phyloP scores from a whole-genome alignment of 2,113 vertebrate species.

The Zosterops lateralis region DNA sequence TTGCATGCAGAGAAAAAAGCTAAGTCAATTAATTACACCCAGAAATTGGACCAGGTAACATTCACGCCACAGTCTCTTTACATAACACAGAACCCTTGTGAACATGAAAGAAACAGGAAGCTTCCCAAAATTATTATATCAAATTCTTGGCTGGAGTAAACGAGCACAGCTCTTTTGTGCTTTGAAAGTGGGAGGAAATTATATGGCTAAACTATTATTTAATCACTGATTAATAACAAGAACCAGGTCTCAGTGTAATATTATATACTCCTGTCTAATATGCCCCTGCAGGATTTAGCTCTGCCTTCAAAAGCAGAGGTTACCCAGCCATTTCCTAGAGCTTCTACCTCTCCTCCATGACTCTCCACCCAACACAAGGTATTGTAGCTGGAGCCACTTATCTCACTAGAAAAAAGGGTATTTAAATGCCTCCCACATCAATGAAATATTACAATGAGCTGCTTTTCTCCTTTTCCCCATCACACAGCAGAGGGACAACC shows the following conservation, averaged over 20 bases:
- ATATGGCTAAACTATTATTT: neutral
- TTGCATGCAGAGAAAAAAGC: neutral
- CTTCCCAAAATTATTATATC: conserved; percentile 1
- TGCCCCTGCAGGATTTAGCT: neutral
- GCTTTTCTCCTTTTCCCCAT: neutral
- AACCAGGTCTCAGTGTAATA: neutral
- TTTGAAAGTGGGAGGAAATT: neutral
- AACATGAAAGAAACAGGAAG: neutral
- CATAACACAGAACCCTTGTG: neutral
- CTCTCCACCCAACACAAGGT: neutral
- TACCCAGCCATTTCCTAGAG: neutral
- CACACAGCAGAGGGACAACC: neutral
- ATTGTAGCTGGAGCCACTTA: neutral
- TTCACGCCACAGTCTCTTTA: neutral
- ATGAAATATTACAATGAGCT: neutral
- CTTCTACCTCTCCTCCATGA: neutral
- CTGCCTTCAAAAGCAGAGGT: neutral
- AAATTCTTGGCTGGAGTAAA: neutral
- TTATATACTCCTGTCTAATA: neutral
- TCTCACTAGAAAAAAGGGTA: neutral
- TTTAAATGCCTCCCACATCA: neutral
- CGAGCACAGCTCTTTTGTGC: neutral
- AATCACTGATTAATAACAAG: neutral
- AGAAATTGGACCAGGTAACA: neutral
- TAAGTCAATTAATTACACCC: neutral